These are phyloP conservation scores for Hoplodrina blanda DNA, from an alignment of 2,888 invertebrate species.

Conservation along the genomic window DNA sequence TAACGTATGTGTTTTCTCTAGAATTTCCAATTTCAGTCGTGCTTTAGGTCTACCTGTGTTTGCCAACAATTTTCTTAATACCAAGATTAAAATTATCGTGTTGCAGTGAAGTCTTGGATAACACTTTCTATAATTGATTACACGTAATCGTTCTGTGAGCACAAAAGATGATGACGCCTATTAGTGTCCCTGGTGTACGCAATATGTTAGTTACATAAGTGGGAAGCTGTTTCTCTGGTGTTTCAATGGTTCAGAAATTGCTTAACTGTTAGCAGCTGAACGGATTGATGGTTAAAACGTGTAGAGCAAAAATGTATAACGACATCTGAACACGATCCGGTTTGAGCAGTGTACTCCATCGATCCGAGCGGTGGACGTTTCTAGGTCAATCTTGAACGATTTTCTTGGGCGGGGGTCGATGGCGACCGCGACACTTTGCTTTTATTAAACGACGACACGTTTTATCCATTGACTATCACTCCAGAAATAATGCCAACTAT, in stretches of 20 bases:
- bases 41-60: slow-evolving; percentile 2
- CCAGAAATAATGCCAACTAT: slow-evolving; percentile 66
- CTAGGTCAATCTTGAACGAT: slow-evolving; percentile 77
- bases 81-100: slow-evolving; percentile 36
- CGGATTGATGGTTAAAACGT: slow-evolving; percentile 65
- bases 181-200: slow-evolving; percentile 62
- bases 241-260: slow-evolving; percentile 63
- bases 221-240: slow-evolving; percentile 57
- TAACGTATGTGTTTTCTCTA: background rate
- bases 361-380: slow-evolving; percentile 79
- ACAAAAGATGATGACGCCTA: slow-evolving; percentile 66
- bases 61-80: slow-evolving; percentile 23
- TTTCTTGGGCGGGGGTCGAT: slow-evolving; percentile 68
- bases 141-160: slow-evolving; percentile 67
- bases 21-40: background rate
- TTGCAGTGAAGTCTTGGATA: slow-evolving; percentile 58
- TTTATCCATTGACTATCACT: slow-evolving; percentile 62
- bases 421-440: slow-evolving; percentile 35
- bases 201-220: slow-evolving; percentile 67
- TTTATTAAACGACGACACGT: slow-evolving; percentile 58
- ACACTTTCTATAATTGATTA: slow-evolving; percentile 68
- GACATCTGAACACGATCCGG: slow-evolving; percentile 67
- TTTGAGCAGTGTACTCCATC: slow-evolving; percentile 66
- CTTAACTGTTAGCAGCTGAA: slow-evolving; percentile 63
- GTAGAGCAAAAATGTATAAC: slow-evolving; percentile 64